Evolutionary conservation across 2,888 invertebrate genomes (phyloP), one percentile per base, ranked within the genome.

Genomic region (Dasysyrphus tricinctus): DNA sequence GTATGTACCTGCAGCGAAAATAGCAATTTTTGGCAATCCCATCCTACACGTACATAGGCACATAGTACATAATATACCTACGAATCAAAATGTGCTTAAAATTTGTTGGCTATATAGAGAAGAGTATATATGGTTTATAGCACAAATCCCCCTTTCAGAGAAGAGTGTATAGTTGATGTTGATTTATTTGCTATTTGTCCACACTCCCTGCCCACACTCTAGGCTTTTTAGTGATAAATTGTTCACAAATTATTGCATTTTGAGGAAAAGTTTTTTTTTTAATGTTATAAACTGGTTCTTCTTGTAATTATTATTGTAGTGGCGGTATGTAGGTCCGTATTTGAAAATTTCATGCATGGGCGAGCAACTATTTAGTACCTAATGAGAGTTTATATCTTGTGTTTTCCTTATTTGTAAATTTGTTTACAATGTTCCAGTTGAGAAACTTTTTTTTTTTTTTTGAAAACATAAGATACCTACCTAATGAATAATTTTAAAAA

Each of bases 351-450:
- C 54, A 86, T 75, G 78, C 78, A 86, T 86, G 82, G 86, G 86
- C 86, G 86, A 86, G 82, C 86, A 65, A 72, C 86, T 86, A 69
- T 81, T 34, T 39, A 42, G 42, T 61, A 47, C 51, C 65, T 47
- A 82, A 65, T 51, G 54, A n/a, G 69, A 80, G 67, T 70, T 65
- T 39, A 78, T 61, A 74, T 80, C 74, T 78, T 70, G 59, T 39
- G 54, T 78, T 79, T 82, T 86, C 82, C 86, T 86, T 86, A 82
- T 86, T 86, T 78, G 86, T 75, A 54, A 37, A 78, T 75, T 63
- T 42, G 24, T 81, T 75, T 82, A 79, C 74, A 77, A 69, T 73
- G 51, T 76, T 80, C 39, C 73, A 69, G 76, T 69, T 73, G 76
- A 54, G 67, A 51, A 74, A 70, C 44, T 5, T 67, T 67, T 70